A percentile compares a stretch with the other conserved stretches of the same genome.
These are phyloP conservation scores for Cephus pulcher DNA, from an alignment of 2,888 invertebrate species.

Conservation along the genomic window DNA sequence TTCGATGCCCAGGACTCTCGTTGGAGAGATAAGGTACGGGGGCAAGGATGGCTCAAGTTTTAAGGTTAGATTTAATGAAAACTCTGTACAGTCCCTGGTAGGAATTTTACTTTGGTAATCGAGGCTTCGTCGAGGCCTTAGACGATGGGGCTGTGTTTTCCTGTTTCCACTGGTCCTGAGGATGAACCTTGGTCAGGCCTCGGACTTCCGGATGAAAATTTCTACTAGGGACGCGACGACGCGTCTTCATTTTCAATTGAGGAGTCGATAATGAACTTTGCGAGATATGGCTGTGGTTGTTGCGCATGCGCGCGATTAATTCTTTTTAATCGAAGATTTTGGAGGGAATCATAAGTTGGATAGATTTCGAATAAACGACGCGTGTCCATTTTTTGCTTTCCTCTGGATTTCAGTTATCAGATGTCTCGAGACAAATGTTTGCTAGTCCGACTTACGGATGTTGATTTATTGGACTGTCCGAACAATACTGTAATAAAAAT, in stretches of 20 bases:
- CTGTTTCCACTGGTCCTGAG: too few relatives aligned
- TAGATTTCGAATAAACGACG: not conserved
- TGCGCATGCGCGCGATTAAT: not conserved
- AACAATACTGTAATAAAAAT: not conserved
- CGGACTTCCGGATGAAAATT: too few relatives aligned
- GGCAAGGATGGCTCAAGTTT: not conserved
- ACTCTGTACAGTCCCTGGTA: not conserved
- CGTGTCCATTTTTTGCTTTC: too few relatives aligned
- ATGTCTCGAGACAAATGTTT: too few relatives aligned
- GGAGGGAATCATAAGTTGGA: not conserved
- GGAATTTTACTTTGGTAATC: not conserved
- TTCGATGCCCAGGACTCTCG: not conserved
- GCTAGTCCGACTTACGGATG: too few relatives aligned
- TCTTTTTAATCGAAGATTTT: not conserved
- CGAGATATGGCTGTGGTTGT: not conserved
- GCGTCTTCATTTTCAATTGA: not conserved
- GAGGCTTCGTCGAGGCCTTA: too few relatives aligned
- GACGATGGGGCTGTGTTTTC: too few relatives aligned
- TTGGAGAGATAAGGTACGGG: not conserved
- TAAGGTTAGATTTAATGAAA: not conserved
- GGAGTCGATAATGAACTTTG: not conserved
- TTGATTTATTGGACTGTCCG: not conserved
- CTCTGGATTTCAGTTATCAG: too few relatives aligned
- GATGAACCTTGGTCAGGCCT: too few relatives aligned
- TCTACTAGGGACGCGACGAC: too few relatives aligned